Percentiles rank a stretch among this genome's conserved stretches.
Evolutionary conservation across 2,888 invertebrate species (phyloP).

Genomic region (Carterocephalus palaemon): DNA sequence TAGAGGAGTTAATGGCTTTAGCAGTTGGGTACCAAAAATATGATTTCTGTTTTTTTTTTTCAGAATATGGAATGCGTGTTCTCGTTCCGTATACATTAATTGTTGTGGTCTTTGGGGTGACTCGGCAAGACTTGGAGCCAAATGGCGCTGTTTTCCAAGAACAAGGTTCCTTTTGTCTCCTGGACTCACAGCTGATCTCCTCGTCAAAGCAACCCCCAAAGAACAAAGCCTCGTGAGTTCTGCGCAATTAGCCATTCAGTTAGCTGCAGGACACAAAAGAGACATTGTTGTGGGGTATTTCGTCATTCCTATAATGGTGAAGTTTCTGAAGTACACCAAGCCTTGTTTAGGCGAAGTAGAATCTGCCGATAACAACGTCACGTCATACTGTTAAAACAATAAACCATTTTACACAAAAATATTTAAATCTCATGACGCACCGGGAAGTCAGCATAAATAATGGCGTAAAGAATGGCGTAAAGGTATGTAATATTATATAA

Average conservation of each 20-base stretch:
- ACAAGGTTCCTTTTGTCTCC: conserved; percentile 53
- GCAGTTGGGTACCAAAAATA: too few species aligned
- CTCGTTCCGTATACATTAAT: conserved; percentile 48
- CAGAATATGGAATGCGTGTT: conserved; percentile 51
- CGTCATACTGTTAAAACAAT: too few species aligned
- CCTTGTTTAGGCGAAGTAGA: conserved; percentile 25
- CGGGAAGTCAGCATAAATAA: neutral
- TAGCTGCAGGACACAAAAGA: conserved; percentile 52
- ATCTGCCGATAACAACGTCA: conserved; percentile 1
- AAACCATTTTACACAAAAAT: too few species aligned
- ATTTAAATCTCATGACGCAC: neutral
- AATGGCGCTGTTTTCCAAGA: conserved; percentile 52
- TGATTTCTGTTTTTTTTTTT: conserved; percentile 21
- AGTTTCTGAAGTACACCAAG: conserved; percentile 45
- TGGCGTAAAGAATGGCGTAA: too few species aligned
- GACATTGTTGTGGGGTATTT: conserved; percentile 54
- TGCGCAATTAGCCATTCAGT: conserved; percentile 43
- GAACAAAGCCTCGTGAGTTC: conserved; percentile 37
- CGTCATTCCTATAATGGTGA: conserved; percentile 47
- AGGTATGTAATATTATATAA: too few species aligned
- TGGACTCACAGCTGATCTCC: conserved; percentile 45
- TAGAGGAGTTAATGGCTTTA: too few species aligned
- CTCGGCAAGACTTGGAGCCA: conserved; percentile 47
- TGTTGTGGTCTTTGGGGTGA: conserved; percentile 54
- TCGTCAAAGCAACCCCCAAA: conserved; percentile 47